Conservation (phyloP, 2,797 vertebrate genomes). For the Antrozous pallidus region DNA sequence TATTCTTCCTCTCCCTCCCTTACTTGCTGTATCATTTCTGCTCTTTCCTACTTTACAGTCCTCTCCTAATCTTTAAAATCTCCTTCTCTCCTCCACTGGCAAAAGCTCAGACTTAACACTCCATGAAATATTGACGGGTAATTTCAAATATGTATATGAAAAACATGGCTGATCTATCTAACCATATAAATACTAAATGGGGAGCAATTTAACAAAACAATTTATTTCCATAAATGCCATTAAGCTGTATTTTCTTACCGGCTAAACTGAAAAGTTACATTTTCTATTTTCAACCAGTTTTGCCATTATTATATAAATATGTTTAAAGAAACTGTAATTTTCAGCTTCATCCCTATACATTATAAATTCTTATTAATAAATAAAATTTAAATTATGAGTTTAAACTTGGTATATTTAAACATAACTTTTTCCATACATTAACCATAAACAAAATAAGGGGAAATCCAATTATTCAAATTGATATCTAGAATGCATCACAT, state of each 20-base stretch:
- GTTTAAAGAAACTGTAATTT: slow-evolving; percentile 14
- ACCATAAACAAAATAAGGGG: not conserved
- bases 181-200: not conserved
- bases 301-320: not conserved
- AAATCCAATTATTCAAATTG: not conserved
- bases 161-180: not conserved
- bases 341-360: not conserved
- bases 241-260: not conserved
- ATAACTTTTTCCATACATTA: slow-evolving; percentile 24
- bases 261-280: not conserved
- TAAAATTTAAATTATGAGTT: not conserved
- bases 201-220: not conserved
- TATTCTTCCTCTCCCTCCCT: not conserved
- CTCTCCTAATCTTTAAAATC: slow-evolving; percentile 16
- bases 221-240: slow-evolving; percentile 9
- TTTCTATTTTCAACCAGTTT: not conserved
- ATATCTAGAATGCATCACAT: not conserved
- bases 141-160: not conserved
- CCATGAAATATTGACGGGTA: not conserved
- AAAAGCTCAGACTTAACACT: not conserved
- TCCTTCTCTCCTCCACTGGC: not conserved
- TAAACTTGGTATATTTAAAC: not conserved
- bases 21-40: not conserved
- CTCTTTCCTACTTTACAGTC: not conserved
- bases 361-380: slow-evolving; percentile 2